Evolutionary conservation across 2,888 invertebrate genomes (phyloP).

Genomic region (Cheilosia scutellata): DNA sequence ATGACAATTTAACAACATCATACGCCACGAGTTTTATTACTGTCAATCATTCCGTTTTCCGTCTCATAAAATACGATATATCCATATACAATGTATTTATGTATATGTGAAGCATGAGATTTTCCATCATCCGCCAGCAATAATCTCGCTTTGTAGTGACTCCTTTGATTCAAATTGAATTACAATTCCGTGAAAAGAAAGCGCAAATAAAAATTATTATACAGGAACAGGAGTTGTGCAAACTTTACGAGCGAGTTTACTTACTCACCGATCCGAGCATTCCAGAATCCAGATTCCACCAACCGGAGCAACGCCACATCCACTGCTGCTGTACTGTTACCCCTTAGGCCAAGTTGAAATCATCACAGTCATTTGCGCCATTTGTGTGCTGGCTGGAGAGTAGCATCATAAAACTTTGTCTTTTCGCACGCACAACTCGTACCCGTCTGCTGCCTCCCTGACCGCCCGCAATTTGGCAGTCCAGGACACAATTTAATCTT

Average conservation of each 20-base stretch:
- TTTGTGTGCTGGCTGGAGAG: constrained; percentile 60
- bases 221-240: constrained; percentile 3
- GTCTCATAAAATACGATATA: constrained; percentile 27
- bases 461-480: constrained; percentile 6
- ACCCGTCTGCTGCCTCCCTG: no score
- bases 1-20: constrained; percentile 55
- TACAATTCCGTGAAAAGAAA: constrained; percentile 63
- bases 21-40: constrained; percentile 61
- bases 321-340: no score
- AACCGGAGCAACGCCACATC: not conserved
- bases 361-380: constrained; percentile 74
- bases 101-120: constrained; percentile 27
- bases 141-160: constrained; percentile 28
- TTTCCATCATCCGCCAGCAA: constrained; percentile 53
- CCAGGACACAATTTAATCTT: constrained; percentile 65
- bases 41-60: constrained; percentile 59
- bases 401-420: constrained; percentile 73
- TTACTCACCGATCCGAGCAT: constrained; percentile 15
- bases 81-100: not conserved
- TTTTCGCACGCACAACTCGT: constrained; percentile 70
- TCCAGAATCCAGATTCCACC: not conserved
- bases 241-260: constrained; percentile 15
- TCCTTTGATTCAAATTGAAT: constrained; percentile 72
- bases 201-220: constrained; percentile 46
- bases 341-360: constrained; percentile 66